Conservation (phyloP, 2,113 vertebrate genomes). For the Archocentrus centrarchus region DNA sequence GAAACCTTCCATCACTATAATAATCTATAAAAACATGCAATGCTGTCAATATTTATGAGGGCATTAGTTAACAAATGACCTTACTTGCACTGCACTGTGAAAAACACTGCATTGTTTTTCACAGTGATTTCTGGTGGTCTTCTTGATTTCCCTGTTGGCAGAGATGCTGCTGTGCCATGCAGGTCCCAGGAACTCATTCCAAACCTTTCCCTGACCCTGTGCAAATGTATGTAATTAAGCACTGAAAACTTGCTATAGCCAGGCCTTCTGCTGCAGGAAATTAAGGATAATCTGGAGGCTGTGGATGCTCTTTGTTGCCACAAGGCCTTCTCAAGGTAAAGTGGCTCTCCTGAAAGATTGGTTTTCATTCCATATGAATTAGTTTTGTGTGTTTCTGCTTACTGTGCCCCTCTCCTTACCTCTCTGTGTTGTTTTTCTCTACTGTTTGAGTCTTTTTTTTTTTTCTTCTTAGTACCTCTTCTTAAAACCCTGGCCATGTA, state of each 20-base stretch:
- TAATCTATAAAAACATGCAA: neutral
- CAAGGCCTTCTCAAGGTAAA: constrained; percentile 71
- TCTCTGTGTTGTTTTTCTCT: constrained; percentile 25
- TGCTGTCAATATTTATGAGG: neutral
- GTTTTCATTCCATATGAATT: constrained; percentile 66
- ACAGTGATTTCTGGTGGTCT: neutral
- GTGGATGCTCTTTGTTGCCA: constrained; percentile 66
- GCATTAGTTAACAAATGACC: neutral
- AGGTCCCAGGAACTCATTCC: constrained; percentile 25
- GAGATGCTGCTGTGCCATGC: constrained; percentile 1
- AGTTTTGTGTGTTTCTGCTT: constrained; percentile 53
- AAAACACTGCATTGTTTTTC: neutral
- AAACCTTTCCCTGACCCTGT: constrained; percentile 57
- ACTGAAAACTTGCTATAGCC: constrained; percentile 50
- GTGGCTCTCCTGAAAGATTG: constrained; percentile 47
- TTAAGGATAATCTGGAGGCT: constrained; percentile 72
- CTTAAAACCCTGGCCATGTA: neutral
- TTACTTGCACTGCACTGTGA: neutral
- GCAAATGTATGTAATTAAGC: constrained; percentile 64
- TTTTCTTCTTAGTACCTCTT: neutral
- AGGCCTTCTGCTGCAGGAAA: constrained; percentile 71
- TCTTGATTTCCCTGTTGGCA: neutral
- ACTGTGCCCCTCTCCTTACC: constrained; percentile 30
- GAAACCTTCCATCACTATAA: neutral
- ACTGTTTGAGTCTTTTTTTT: constrained; percentile 28